These are phyloP conservation scores for Pleuronectes platessa DNA, from an alignment of 2,113 vertebrate genomes.

Conservation along the genomic window DNA sequence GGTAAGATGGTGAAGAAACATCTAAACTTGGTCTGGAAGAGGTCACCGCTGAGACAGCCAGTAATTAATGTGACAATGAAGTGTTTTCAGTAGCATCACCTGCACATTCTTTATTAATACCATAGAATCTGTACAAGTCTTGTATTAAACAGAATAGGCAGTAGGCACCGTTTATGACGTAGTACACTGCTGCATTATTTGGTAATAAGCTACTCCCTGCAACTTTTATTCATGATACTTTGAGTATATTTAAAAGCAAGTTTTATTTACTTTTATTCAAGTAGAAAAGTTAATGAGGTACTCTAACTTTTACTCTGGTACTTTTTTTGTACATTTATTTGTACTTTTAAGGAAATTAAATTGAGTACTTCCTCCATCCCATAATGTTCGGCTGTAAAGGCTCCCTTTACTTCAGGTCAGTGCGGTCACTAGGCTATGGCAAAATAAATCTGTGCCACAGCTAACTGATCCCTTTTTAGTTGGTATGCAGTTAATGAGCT, in stretches of 20 bases:
- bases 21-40: too few species aligned
- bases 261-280: not conserved
- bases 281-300: too few species aligned
- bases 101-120: not conserved
- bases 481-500: conserved; percentile 80
- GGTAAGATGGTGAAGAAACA: too few species aligned
- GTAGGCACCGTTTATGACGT: not conserved
- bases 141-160: not conserved
- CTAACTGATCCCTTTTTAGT: conserved; percentile 69
- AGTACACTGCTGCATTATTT: too few species aligned
- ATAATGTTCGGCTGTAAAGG: not conserved
- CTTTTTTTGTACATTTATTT: not conserved
- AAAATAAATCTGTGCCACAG: conserved; percentile 45
- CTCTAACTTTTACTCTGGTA: too few species aligned
- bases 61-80: too few species aligned
- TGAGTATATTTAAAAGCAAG: too few species aligned
- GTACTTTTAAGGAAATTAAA: not conserved
- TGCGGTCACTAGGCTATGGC: conserved; percentile 37
- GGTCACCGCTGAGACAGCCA: too few species aligned
- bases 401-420: conserved; percentile 34
- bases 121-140: not conserved
- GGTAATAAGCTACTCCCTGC: too few species aligned
- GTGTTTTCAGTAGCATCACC: not conserved
- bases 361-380: not conserved
- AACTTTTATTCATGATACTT: too few species aligned